Evolutionary conservation across 1,140 invertebrate species (phyloP).

Genomic region (Geopemphigus sp.): DNA sequence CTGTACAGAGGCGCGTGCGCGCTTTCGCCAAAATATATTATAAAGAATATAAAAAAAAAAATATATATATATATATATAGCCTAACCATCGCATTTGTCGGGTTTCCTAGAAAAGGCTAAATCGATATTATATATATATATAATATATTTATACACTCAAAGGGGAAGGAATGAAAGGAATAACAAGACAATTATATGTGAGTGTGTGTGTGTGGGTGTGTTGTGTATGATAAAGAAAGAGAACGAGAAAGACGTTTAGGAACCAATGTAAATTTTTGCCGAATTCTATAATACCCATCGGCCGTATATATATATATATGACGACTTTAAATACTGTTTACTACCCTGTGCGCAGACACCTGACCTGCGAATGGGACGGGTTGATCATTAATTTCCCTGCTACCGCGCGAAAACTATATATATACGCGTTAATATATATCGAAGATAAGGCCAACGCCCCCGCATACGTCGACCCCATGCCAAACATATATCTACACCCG

Average conservation of each 20-base stretch:
- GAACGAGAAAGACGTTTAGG: no score
- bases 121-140: constrained; percentile 18
- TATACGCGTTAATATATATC: constrained; percentile 17
- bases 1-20: not conserved
- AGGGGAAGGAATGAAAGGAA: not conserved
- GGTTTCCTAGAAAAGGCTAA: constrained; percentile 31
- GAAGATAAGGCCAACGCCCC: not conserved
- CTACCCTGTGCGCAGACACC: constrained; percentile 8
- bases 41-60: not conserved
- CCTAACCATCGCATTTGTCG: constrained; percentile 13
- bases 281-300: constrained; percentile 11
- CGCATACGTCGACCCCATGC: not conserved
- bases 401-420: not conserved
- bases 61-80: not conserved
- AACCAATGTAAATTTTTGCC: constrained; percentile 42
- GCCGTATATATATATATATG: no score
- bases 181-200: not conserved
- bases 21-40: constrained; percentile 17
- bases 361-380: constrained; percentile 23
- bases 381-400: constrained; percentile 44
- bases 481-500: not conserved
- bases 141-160: no score
- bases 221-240: no score
- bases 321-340: not conserved
- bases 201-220: no score